These are phyloP conservation scores for Diplosoma virens DNA, from an alignment of 23 tunicate genomes.

Conservation along the genomic window DNA sequence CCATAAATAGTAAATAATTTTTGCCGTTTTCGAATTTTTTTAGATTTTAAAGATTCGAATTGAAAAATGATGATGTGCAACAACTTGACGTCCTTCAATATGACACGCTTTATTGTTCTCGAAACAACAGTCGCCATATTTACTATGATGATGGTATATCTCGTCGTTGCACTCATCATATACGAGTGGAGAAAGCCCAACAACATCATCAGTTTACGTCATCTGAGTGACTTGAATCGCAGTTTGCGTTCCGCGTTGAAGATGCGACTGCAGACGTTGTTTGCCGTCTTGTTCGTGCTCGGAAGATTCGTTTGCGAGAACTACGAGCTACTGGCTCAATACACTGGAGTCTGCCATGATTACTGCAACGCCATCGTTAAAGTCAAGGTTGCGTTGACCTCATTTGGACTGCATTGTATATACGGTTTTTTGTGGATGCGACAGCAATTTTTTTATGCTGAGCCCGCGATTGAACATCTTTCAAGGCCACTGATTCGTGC, in stretches of 20 bases:
- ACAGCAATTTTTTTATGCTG: conserved; percentile 61
- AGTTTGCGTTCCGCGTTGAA: conserved; percentile 10
- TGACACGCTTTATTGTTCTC: conserved; percentile 43
- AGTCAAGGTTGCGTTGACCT: conserved; percentile 36
- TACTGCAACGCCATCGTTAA: conserved; percentile 43
- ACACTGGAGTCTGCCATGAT: conserved; percentile 17
- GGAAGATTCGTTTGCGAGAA: conserved; percentile 34
- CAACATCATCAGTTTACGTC: too few relatives aligned
- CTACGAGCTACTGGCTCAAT: conserved; percentile 43
- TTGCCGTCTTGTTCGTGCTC: conserved; percentile 21
- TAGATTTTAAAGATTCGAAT: too few relatives aligned
- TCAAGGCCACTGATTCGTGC: conserved; percentile 4
- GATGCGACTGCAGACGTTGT: conserved; percentile 14
- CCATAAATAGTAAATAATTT: too few relatives aligned
- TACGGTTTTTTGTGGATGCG: conserved; percentile 67
- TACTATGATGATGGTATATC: conserved; percentile 10
- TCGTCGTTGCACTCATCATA: conserved; percentile 1
- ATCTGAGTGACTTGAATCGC: too few relatives aligned
- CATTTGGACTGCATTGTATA: conserved; percentile 25
- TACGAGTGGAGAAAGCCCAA: conserved; percentile 26
- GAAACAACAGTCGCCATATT: conserved; percentile 28
- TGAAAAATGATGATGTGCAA: too few relatives aligned
- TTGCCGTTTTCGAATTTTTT: too few relatives aligned
- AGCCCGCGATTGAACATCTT: conserved; percentile 59
- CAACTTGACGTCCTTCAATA: not conserved